Percentiles rank a stretch among this genome's conserved stretches.
These are phyloP conservation scores for Barypeithes pellucidus DNA, from an alignment of 2,888 invertebrate genomes.

Conservation along the genomic window DNA sequence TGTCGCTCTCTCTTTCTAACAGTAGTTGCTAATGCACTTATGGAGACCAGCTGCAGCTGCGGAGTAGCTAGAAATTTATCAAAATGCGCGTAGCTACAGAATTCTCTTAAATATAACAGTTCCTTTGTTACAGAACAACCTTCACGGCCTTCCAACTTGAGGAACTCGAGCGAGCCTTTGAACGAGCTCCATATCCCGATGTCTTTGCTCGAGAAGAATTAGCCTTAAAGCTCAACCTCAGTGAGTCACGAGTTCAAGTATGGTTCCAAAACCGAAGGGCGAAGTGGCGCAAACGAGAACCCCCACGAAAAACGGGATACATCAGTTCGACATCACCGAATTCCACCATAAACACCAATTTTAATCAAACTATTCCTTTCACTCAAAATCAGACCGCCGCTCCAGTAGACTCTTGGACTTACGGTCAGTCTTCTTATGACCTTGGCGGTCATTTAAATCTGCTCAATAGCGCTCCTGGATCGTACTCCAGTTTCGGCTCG, in stretches of 20 bases:
- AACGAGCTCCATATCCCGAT: slow-evolving; percentile 96
- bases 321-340: slow-evolving; percentile 81
- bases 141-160: slow-evolving; percentile 96
- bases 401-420: slow-evolving; percentile 84
- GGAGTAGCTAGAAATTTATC: too few relatives aligned
- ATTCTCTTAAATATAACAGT: neutral
- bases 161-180: slow-evolving; percentile 94
- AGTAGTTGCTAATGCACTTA: too few relatives aligned
- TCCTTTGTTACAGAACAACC: slow-evolving; percentile 82
- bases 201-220: slow-evolving; percentile 96
- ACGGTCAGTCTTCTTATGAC: slow-evolving; percentile 84
- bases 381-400: slow-evolving; percentile 72
- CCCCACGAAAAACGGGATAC: slow-evolving; percentile 91
- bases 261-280: slow-evolving; percentile 95
- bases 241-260: slow-evolving; percentile 85
- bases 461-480: slow-evolving; percentile 75
- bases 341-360: slow-evolving; percentile 72
- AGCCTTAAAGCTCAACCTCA: slow-evolving; percentile 90
- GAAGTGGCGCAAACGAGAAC: slow-evolving; percentile 95
- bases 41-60: too few relatives aligned
- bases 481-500: slow-evolving; percentile 77
- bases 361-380: slow-evolving; percentile 74
- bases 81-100: neutral
- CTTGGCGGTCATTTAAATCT: slow-evolving; percentile 83
- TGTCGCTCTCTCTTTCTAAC: too few relatives aligned